A percentile compares a stretch with the other conserved stretches of the same genome.
phyloP scores from a whole-genome alignment of 2,797 vertebrate species.

The Alfaro cultratus region DNA sequence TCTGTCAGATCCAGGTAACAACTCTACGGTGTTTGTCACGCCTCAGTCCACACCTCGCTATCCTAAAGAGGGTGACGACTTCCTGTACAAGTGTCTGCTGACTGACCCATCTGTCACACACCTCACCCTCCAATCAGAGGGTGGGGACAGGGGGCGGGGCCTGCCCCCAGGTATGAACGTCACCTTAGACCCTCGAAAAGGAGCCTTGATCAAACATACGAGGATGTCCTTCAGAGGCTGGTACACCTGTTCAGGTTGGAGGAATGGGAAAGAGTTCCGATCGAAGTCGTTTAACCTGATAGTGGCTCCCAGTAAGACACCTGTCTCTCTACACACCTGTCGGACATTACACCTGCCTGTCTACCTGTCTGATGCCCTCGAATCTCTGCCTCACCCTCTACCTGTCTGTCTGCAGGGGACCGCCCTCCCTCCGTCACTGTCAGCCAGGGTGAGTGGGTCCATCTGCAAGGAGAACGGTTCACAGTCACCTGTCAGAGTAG shows the following conservation, averaged over 20 bases:
- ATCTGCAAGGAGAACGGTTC: conserved; percentile 84
- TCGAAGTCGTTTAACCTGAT: conserved; percentile 70
- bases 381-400: background rate
- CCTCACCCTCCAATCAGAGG: conserved; percentile 67
- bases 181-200: conserved; percentile 75
- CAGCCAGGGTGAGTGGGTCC: conserved; percentile 63
- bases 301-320: conserved; percentile 79
- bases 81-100: conserved; percentile 83
- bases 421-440: conserved; percentile 64
- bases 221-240: conserved; percentile 46
- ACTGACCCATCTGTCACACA: conserved; percentile 76
- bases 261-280: conserved; percentile 9
- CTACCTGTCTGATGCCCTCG: background rate
- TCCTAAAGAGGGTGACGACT: conserved; percentile 68
- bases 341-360: background rate
- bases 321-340: background rate
- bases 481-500: conserved; percentile 75
- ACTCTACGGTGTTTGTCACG: conserved; percentile 53
- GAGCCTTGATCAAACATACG: conserved; percentile 79
- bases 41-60: accelerated
- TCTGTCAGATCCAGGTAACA: conserved; percentile 41
- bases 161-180: conserved; percentile 70
- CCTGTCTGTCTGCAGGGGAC: conserved; percentile 46
- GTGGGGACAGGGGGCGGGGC: background rate
- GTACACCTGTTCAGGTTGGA: conserved; percentile 81